Evolutionary conservation across 2,888 invertebrate species (phyloP), one percentile per base, ranked within the genome.

Genomic region (Acrobasis repandana): DNA sequence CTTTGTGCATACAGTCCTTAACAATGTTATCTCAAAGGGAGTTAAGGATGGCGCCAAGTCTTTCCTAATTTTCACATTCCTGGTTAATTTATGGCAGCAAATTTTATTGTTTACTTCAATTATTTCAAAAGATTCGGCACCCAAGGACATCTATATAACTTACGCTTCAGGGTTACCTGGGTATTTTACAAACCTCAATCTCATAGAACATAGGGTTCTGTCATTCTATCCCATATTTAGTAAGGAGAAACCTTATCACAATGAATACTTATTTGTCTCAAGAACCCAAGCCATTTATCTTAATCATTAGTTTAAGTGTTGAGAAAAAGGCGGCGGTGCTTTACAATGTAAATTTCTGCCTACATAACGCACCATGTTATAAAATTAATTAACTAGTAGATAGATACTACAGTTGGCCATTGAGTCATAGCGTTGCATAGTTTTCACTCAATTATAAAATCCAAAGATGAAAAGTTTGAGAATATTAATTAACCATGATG

Each of bases 11-110:
- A n/a, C n/a, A n/a, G n/a, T n/a, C n/a, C n/a, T n/a, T n/a, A 58
- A 60, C 46, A 58, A 62, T 54, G 38, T 58, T 58, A 58, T 58
- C 58, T 34, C 16, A 20, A 18, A 36, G n/a, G 34, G 57, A 48
- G 34, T 48, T 48, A 57, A 56, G 48, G 33, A 57, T 33, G 58
- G 58, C 58, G 58, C 58, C 58, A 50, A 38, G n/a, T 18, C 36
- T 49, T 50, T 58, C 18, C 16, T 16, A 20, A 54, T 38, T 38
- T 38, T 54, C 38, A 38, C 54, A 54, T 54, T 54, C 54, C 54
- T 54, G 9, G 54, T 20, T 6, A 14, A 38, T 54, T 54, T 52
- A 52, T 52, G 52, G 14, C 9, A 50, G 50, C 28, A 28, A 16
- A 15, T 18, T 36, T 34, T 36, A 16, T 36, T 36, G 36, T 36